Conservation (phyloP, 2,888 invertebrate genomes). For the Andrena chrysosceles region DNA sequence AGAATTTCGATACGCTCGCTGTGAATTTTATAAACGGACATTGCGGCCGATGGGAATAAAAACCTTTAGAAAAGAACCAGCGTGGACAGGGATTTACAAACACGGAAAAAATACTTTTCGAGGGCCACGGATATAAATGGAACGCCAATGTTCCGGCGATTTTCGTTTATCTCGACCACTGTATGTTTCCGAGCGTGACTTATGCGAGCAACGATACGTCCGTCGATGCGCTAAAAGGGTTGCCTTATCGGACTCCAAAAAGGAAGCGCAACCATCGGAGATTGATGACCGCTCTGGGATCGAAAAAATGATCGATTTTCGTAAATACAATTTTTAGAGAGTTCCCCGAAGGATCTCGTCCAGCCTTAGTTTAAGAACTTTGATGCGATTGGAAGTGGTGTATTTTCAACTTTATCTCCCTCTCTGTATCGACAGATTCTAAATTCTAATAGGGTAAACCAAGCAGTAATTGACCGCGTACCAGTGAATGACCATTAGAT, state of each 20-base stretch:
- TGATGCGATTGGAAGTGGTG: too few relatives aligned
- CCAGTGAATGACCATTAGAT: too few relatives aligned
- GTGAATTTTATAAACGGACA: conserved; percentile 1
- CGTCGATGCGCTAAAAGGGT: conserved; percentile 5
- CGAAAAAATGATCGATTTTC: conserved; percentile 4
- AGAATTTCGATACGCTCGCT: not conserved
- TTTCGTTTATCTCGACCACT: conserved; percentile 4
- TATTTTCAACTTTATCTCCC: too few relatives aligned
- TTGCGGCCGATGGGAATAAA: not conserved
- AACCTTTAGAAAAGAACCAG: not conserved
- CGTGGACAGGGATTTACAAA: not conserved
- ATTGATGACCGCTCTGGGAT: conserved; percentile 17
- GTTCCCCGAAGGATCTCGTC: not conserved
- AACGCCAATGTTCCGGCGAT: conserved; percentile 10
- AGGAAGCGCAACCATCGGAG: conserved; percentile 7
- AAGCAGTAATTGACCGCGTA: too few relatives aligned
- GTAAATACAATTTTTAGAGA: not conserved
- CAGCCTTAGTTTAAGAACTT: too few relatives aligned
- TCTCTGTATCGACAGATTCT: too few relatives aligned
- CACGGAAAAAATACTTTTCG: not conserved
- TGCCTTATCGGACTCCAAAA: not conserved
- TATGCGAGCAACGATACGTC: conserved; percentile 21
- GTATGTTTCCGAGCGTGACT: conserved; percentile 1
- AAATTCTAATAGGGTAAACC: too few relatives aligned
- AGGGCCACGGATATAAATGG: not conserved